phyloP scores from a whole-genome alignment of 2,113 vertebrate species.

The Ageneiosus marmoratus region DNA sequence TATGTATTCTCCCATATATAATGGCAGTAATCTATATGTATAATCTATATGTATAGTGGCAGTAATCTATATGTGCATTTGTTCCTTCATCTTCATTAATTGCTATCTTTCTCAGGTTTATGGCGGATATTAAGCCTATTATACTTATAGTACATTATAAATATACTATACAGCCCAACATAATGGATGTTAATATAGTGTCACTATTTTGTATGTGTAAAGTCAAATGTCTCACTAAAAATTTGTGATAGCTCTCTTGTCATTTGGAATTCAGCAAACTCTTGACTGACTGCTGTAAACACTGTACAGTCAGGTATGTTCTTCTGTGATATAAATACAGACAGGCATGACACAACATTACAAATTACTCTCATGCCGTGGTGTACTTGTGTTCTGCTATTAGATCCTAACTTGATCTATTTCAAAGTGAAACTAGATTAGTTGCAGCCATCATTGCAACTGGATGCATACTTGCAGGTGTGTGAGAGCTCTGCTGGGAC shows the following conservation, averaged over 20 bases:
- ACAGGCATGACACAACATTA: conserved; percentile 3
- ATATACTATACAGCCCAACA: neutral
- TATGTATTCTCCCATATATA: neutral
- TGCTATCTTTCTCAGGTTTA: neutral
- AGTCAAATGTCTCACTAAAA: neutral
- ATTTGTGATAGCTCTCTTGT: neutral
- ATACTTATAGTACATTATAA: neutral
- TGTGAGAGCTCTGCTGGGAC: conserved; percentile 83
- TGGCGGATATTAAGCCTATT: neutral
- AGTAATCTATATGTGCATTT: neutral
- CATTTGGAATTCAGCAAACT: neutral
- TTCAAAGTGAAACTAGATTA: neutral
- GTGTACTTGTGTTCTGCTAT: neutral
- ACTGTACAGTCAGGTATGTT: neutral
- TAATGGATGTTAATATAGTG: neutral
- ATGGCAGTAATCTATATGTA: neutral
- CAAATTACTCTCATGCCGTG: neutral
- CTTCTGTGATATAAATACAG: neutral
- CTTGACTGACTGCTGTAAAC: neutral
- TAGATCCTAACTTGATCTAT: neutral
- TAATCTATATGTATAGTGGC: no score
- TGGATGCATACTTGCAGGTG: conserved; percentile 71
- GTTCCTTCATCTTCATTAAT: neutral
- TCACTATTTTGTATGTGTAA: neutral
- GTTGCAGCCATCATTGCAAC: conserved; percentile 9